Evolutionary conservation across 1,140 invertebrate species (phyloP).

Genomic region (Tachypleus tridentatus): DNA sequence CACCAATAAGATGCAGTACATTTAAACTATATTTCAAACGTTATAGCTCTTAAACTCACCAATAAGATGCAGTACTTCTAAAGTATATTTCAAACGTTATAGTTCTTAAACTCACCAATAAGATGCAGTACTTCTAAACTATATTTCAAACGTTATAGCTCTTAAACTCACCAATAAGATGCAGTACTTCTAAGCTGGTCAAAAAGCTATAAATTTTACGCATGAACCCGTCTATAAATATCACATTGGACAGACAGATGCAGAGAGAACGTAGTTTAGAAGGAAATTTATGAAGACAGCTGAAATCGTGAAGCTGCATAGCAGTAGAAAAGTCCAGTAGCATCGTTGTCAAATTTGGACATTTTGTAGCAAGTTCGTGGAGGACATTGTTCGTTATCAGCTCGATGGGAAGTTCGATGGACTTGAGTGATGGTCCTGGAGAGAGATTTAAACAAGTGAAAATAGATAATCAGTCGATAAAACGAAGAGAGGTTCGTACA

Average conservation of each 20-base stretch:
- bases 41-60: too few relatives aligned
- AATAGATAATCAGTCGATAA: neutral
- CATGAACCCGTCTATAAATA: conserved; percentile 99
- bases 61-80: too few relatives aligned
- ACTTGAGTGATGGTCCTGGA: conserved; percentile 65
- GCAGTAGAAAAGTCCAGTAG: conserved; percentile 93
- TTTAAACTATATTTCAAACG: too few relatives aligned
- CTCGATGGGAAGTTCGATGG: conserved; percentile 94
- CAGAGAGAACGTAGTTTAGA: conserved; percentile 91
- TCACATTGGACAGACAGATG: conserved; percentile 95
- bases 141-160: too few relatives aligned
- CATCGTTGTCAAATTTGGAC: conserved; percentile 92
- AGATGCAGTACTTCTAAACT: too few relatives aligned
- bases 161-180: too few relatives aligned
- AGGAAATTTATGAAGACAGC: conserved; percentile 94
- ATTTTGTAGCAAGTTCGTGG: conserved; percentile 91
- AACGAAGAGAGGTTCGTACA: neutral
- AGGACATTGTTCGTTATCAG: conserved; percentile 94
- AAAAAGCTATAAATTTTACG: conserved; percentile 32
- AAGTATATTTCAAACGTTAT: too few relatives aligned
- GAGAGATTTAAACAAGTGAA: conserved; percentile 1
- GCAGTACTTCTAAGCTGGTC: too few relatives aligned
- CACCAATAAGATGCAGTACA: too few relatives aligned
- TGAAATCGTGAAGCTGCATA: conserved; percentile 98
- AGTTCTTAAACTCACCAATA: too few relatives aligned